These are phyloP conservation scores for Macrochelys suwanniensis DNA, from an alignment of 2,797 vertebrate genomes.

Conservation along the genomic window DNA sequence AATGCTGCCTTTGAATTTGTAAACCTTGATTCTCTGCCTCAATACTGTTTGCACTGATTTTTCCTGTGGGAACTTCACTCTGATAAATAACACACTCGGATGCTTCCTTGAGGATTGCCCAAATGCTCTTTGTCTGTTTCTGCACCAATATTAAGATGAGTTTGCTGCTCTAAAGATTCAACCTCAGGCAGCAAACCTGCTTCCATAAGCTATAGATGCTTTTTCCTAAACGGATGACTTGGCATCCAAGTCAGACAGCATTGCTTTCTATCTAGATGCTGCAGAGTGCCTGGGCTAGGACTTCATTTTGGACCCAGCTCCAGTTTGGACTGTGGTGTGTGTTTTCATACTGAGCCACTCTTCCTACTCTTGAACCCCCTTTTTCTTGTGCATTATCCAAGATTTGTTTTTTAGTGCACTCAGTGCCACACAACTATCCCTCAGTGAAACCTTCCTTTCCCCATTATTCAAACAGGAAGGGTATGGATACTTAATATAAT, in stretches of 20 bases:
- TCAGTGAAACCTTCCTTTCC: not conserved
- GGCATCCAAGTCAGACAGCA: not conserved
- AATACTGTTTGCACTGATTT: not conserved
- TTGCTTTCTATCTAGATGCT: not conserved
- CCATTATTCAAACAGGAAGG: not conserved
- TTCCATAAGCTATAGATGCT: not conserved
- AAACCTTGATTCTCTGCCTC: slow-evolving; percentile 55
- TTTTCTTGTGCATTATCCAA: not conserved
- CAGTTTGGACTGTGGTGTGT: not conserved
- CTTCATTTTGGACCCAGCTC: slow-evolving; percentile 34
- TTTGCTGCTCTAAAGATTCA: not conserved
- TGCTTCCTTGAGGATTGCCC: not conserved
- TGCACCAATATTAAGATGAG: slow-evolving; percentile 21
- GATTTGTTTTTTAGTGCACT: not conserved
- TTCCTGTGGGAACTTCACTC: not conserved
- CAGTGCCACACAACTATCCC: not conserved
- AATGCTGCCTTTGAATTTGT: slow-evolving; percentile 34
- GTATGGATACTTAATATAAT: not conserved
- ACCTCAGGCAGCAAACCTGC: not conserved
- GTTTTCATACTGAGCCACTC: not conserved
- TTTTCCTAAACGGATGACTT: not conserved
- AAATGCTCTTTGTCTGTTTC: not conserved
- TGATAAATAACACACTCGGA: not conserved
- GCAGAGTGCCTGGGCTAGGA: not conserved
- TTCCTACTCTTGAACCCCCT: not conserved